These are phyloP conservation scores for Lydus trimaculatus DNA, from an alignment of 2,888 invertebrate species.

Conservation along the genomic window DNA sequence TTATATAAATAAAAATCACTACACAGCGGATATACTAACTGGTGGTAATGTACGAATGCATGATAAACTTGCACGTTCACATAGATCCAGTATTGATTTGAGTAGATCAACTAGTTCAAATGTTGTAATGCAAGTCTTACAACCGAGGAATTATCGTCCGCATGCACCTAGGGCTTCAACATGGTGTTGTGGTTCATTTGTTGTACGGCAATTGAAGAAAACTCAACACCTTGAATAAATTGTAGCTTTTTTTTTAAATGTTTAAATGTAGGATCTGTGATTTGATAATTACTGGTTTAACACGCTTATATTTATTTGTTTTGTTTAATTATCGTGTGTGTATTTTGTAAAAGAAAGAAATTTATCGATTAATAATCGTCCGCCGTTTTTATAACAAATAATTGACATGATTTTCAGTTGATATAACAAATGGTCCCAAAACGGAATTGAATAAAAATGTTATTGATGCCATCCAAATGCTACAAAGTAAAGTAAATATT, in stretches of 20 bases:
- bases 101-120: conserved; percentile 48
- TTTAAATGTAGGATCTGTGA: conserved; percentile 12
- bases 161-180: conserved; percentile 69
- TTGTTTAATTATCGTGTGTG: conserved; percentile 18
- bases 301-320: conserved; percentile 12
- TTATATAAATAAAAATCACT: neutral
- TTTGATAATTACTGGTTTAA: neutral
- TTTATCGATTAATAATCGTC: neutral
- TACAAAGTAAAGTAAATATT: conserved; percentile 51
- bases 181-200: conserved; percentile 83
- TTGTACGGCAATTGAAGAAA: conserved; percentile 76
- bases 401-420: conserved; percentile 40
- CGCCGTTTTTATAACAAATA: conserved; percentile 5
- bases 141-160: conserved; percentile 56
- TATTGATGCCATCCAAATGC: conserved; percentile 44
- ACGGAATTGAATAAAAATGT: conserved; percentile 45
- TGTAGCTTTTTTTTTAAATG: neutral
- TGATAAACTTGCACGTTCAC: conserved; percentile 60
- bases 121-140: conserved; percentile 49
- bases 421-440: conserved; percentile 46
- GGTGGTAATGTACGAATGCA: conserved; percentile 76
- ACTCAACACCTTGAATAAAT: conserved; percentile 76
- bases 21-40: conserved; percentile 72
- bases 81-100: conserved; percentile 55
- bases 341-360: conserved; percentile 10